Percentiles rank a stretch among this genome's conserved stretches.
Evolutionary conservation across 2,888 invertebrate genomes (phyloP).

Genomic region (Heterodera filipjevi): DNA sequence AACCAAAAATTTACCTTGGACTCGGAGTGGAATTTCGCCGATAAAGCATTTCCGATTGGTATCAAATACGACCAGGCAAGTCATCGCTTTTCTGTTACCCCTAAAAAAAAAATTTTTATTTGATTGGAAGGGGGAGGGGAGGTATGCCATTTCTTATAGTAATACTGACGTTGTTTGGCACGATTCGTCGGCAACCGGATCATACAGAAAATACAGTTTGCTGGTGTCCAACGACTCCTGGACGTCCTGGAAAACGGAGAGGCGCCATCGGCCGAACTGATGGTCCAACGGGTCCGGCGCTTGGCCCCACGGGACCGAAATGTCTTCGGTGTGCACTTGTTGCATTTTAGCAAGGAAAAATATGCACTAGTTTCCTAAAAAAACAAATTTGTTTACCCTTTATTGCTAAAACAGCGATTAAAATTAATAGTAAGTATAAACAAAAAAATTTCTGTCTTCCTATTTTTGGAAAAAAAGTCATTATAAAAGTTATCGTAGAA

Average conservation of each 20-base stretch:
- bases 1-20: conserved; percentile 46
- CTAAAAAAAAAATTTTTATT: no score
- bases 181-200: conserved; percentile 60
- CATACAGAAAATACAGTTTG: conserved; percentile 63
- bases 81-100: conserved; percentile 57
- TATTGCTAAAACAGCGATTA: no score
- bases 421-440: no score
- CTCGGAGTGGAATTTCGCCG: conserved; percentile 52
- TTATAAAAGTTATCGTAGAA: no score
- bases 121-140: no score
- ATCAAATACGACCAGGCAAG: conserved; percentile 61
- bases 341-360: conserved; percentile 14
- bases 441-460: no score
- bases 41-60: conserved; percentile 56
- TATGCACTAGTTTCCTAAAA: neutral
- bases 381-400: no score
- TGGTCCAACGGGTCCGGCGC: conserved; percentile 58
- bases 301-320: conserved; percentile 63
- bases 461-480: no score
- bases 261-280: conserved; percentile 54
- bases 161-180: conserved; percentile 50
- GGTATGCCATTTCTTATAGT: no score
- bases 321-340: conserved; percentile 60
- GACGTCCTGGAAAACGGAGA: conserved; percentile 61
- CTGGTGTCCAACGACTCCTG: conserved; percentile 56